Evolutionary conservation across 2,888 invertebrate genomes (phyloP), one percentile per base, ranked within the genome.

Genomic region (Metacarcinus magister): DNA sequence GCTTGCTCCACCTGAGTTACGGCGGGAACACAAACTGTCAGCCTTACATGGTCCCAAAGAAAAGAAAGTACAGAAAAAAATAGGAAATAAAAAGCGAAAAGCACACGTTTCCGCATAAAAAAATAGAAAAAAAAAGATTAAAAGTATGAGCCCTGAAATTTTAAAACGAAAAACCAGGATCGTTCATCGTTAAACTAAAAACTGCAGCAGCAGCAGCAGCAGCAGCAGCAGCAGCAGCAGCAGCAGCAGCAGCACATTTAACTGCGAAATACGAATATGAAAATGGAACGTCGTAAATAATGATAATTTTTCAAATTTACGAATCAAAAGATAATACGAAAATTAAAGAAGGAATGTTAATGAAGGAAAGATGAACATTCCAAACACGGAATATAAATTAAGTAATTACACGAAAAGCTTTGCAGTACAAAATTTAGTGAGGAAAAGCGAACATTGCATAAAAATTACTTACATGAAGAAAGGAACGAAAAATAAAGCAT

Each of bases 11-110:
- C 32, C 19, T 82, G 10, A 82, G 10, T 82, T 82, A 82, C 8
- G 28, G 82, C 82, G 32, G 32, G 82, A 32, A 82, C 82, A 32
- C 82, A 32, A 82, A 82, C 82, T 82, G 82, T 82, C 82, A 82
- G 32, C 32, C 82, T 67, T 8, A 8, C 82, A 2, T 5, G 28
- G 82, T 8, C 1, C 2, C 32, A 32, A 5, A 32, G 19, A 32
- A 82, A 32, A 2, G 32, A 32, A 8, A 32, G 28, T 5, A 8
- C 7, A 82, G 28, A 82, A 82, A 82, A 82, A n/a, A 82, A 32
- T 4, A 32, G 32, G 32, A 82, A 32, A 32, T 32, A 23, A 82
- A 16, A 23, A 67, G n/a, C 4, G 23, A 67, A 67, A 67, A 10
- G n/a, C 2, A 67, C 23, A 67, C 19, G 19, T 16, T 67, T 23